Base-by-base conservation (phyloP, 2,797 vertebrate species). In the Acanthiza pusilla region DNA sequence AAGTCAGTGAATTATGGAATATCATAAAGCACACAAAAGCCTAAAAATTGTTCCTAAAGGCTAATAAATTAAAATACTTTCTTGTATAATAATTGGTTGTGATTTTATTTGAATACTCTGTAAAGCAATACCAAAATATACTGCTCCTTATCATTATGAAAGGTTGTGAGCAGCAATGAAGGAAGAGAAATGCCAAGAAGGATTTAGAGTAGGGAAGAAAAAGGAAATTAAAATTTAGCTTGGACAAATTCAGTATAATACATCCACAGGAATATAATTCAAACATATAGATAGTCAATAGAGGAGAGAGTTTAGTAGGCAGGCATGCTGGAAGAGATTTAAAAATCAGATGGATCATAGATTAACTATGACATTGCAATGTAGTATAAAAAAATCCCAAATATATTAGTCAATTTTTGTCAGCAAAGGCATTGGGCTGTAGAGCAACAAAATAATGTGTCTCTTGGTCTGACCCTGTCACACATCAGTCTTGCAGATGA, bases 1-100 rank as follows among this genome's bases (percentile, higher is more conserved):
- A 95, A 93, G 75, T 88, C 79, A 89, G 73, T 91, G 87, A 93
- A 93, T 93, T 94, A 95, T 70, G 79, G 47, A 95, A 84, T 78
- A 88, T 71, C 50, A 91, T 77, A 93, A 96, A 85, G 45, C 53
- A 77, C 67, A 85, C 61, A 91, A 78, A 91, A 92, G 40, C 36
- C 85, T 85, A 81, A 78, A 91, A 86, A 82, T 58, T 80, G 5
- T 75, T 92, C 76, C 89, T 89, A 88, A 92, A 2, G 4, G 51
- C 78, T 92, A 91, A 79, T 50, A 91, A 95, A 89, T 91, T 86
- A 88, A 91, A 92, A 83, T 71, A 58, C 16, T 78, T 84, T 55
- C 30, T 88, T 87, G 29, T 83, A 27, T 85, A 93, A 91, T 91
- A 89, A 95, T 81, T 89, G 61, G 17, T 66, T 93, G 51, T 70